Evolutionary conservation across 2,888 invertebrate genomes (phyloP).

Genomic region (Drosophila pseudotalamancana): DNA sequence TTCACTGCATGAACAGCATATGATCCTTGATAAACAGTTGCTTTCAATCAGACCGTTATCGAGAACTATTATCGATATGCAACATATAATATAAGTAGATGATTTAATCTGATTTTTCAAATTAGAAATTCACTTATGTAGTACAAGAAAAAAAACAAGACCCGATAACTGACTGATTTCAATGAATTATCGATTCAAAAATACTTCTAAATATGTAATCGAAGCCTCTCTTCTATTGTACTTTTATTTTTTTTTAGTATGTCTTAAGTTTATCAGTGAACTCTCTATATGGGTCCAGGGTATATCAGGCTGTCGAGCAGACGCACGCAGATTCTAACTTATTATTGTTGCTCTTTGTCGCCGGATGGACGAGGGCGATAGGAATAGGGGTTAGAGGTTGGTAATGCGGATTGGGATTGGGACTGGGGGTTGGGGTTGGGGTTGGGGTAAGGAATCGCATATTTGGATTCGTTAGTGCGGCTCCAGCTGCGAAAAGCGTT

Average conservation of each 20-base stretch:
- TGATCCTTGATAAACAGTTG: too few species aligned
- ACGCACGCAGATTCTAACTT: conserved; percentile 8
- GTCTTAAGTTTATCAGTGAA: not conserved
- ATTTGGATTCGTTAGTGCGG: conserved; percentile 38
- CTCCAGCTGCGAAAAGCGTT: conserved; percentile 51
- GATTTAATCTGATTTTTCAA: too few species aligned
- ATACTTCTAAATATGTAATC: too few species aligned
- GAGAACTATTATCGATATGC: too few species aligned
- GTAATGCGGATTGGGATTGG: not conserved
- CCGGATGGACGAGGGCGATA: not conserved
- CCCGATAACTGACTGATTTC: too few species aligned
- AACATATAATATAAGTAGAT: too few species aligned
- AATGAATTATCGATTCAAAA: too few species aligned
- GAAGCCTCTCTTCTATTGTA: too few species aligned
- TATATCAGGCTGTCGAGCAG: conserved; percentile 1
- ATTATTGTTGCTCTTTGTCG: conserved; percentile 55
- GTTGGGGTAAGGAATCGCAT: conserved; percentile 11
- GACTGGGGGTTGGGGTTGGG: not conserved
- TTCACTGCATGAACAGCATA: too few species aligned
- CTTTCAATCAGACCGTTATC: too few species aligned
- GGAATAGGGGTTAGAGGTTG: not conserved
- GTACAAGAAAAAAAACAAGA: too few species aligned
- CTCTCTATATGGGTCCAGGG: conserved; percentile 13
- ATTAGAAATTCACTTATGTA: too few species aligned
- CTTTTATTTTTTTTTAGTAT: not conserved